phyloP scores from a whole-genome alignment of 35 echinoderm and acorn worm species.

The Apostichopus californicus region DNA sequence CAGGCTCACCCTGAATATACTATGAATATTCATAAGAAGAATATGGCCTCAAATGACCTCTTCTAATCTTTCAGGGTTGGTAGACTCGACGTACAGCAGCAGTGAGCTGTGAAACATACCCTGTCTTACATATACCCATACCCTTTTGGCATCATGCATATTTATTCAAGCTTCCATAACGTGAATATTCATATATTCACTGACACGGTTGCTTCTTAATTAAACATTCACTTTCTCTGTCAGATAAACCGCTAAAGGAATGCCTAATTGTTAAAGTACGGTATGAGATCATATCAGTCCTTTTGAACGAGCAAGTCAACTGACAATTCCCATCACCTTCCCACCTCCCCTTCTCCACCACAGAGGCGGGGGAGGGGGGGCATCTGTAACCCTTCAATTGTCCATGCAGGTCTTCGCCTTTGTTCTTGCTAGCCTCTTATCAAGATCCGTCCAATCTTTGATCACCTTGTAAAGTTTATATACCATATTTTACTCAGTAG shows the following conservation, averaged over 20 bases:
- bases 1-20: no score
- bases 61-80: no score
- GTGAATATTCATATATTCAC: neutral
- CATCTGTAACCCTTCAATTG: neutral
- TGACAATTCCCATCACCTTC: neutral
- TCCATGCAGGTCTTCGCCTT: neutral
- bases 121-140: no score
- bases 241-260: neutral
- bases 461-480: slow-evolving; percentile 14
- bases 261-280: no score
- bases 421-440: slow-evolving; percentile 28
- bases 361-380: no score
- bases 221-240: neutral
- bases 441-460: slow-evolving; percentile 13
- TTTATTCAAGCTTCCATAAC: neutral
- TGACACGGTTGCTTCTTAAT: no score
- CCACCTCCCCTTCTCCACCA: neutral
- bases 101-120: no score
- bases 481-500: no score
- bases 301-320: neutral
- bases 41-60: no score
- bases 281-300: neutral
- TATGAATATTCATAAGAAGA: no score
- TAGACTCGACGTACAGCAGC: no score
- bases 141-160: neutral